These are phyloP conservation scores for Sanderia malayensis DNA, from an alignment of 30 jellyfish, hydroid and myxozoan genomes.

Conservation along the genomic window DNA sequence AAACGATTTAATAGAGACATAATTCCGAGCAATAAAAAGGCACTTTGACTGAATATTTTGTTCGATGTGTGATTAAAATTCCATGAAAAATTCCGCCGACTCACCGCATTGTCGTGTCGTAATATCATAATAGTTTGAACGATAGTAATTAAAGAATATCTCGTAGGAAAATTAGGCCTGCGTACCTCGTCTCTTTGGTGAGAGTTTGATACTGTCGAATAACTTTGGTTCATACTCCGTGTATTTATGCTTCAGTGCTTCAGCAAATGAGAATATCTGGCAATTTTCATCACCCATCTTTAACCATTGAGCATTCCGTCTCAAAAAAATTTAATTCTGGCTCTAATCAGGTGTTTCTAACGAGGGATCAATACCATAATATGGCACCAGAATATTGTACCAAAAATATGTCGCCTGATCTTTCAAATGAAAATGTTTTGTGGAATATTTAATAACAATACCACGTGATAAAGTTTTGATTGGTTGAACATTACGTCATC, in stretches of 20 bases:
- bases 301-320: background rate
- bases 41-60: no score
- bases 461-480: constrained; percentile 35
- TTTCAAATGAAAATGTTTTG: background rate
- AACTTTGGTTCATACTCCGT: constrained; percentile 30
- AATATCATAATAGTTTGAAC: no score
- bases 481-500: constrained; percentile 26
- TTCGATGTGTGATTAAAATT: no score
- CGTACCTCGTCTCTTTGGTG: constrained; percentile 70
- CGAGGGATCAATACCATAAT: constrained; percentile 56
- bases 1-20: no score
- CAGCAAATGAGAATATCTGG: constrained; percentile 29
- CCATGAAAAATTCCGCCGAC: no score
- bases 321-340: background rate
- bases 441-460: constrained; percentile 19
- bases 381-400: constrained; percentile 45
- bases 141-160: no score
- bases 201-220: constrained; percentile 53
- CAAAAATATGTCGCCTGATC: constrained; percentile 9
- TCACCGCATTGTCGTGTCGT: no score
- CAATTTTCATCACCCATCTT: constrained; percentile 50
- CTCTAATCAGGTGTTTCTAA: constrained; percentile 52
- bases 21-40: no score
- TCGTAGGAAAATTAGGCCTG: no score
- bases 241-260: constrained; percentile 32